Percentiles rank a stretch among this genome's conserved stretches.
phyloP scores from a whole-genome alignment of 1,140 invertebrate genomes.

The Bactericera cockerelli region DNA sequence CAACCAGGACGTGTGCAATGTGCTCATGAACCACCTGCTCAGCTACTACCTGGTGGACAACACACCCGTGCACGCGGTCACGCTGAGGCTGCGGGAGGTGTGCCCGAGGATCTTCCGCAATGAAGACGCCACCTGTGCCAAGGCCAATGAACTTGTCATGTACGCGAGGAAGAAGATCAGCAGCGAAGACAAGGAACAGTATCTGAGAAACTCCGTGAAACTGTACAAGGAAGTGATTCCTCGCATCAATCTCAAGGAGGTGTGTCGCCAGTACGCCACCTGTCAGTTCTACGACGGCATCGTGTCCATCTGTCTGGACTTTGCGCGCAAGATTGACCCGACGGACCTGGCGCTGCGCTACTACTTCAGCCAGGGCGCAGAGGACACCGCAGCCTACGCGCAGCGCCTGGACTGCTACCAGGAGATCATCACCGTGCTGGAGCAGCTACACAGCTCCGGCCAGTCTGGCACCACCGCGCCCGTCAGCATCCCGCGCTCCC shows the following conservation, averaged over 20 bases:
- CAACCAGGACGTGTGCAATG: conserved; percentile 62
- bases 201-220: conserved; percentile 28
- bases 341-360: conserved; percentile 75
- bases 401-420: conserved; percentile 75
- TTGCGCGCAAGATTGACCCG: conserved; percentile 72
- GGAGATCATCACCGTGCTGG: conserved; percentile 62
- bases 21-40: conserved; percentile 57
- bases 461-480: background rate
- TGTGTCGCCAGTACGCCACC: conserved; percentile 59
- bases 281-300: conserved; percentile 73
- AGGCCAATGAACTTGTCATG: conserved; percentile 29
- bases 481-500: conserved; percentile 25
- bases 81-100: conserved; percentile 63
- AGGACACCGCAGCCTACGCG: background rate
- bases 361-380: conserved; percentile 36
- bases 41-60: conserved; percentile 83
- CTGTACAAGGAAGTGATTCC: conserved; percentile 72
- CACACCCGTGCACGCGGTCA: conserved; percentile 82
- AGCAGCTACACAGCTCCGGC: conserved; percentile 42
- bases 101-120: conserved; percentile 87
- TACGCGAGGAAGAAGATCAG: conserved; percentile 15
- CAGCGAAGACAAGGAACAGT: conserved; percentile 15
- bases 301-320: conserved; percentile 69
- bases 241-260: conserved; percentile 54
- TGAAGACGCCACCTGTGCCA: conserved; percentile 89